Conservation (phyloP, 2,113 vertebrate genomes). For the Saccopteryx bilineata region DNA sequence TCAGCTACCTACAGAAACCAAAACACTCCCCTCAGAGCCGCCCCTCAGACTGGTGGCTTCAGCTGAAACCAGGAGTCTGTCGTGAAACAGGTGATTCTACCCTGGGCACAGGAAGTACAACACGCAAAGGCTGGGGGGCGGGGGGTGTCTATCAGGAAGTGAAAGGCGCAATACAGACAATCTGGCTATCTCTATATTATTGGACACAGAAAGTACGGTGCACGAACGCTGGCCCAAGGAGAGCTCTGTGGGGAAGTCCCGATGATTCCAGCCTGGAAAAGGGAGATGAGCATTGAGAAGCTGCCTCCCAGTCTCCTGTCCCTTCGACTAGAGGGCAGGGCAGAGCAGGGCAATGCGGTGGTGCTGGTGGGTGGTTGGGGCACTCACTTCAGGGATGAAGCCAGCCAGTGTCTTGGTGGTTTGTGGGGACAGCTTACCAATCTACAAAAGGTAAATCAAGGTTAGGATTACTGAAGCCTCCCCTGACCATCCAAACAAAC, state of each 20-base stretch:
- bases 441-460: constrained; percentile 65
- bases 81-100: neutral
- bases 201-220: neutral
- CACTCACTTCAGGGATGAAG: constrained; percentile 79
- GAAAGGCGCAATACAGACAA: neutral
- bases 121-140: neutral
- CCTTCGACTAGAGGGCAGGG: neutral
- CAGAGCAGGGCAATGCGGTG: neutral
- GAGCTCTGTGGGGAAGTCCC: neutral
- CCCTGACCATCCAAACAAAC: neutral
- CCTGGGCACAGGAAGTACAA: neutral
- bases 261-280: neutral
- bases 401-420: constrained; percentile 49
- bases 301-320: neutral
- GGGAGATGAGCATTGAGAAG: neutral
- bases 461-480: neutral
- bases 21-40: neutral
- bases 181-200: neutral
- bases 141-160: neutral
- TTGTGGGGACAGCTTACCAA: constrained; percentile 58
- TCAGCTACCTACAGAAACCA: constrained; percentile 64
- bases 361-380: neutral
- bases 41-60: neutral
- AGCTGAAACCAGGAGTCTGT: neutral
- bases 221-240: neutral